Evolutionary conservation across 1,140 invertebrate genomes (phyloP), one percentile per base, ranked within the genome.

Genomic region (Chrysomallon squamiferum): DNA sequence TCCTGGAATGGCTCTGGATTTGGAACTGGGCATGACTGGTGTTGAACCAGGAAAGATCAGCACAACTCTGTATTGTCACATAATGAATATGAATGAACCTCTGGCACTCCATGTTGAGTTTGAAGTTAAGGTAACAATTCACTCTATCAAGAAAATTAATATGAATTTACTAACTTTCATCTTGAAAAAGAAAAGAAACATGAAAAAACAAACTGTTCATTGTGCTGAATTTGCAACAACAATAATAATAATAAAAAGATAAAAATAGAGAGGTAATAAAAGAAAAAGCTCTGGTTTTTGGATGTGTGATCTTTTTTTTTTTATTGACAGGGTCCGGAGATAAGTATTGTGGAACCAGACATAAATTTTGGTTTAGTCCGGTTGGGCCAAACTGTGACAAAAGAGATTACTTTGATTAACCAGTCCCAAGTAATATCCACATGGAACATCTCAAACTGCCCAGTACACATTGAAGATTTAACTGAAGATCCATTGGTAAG

Each of bases 11-110:
- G 78, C 75, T 18, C 75, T 81, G 73, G 77, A 83, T 50, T 69
- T 85, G 49, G 83, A 85, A 63, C 50, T 86, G 13, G 78, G 77
- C 41, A 68, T 86, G 13, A 84, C 82, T 22, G 84, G 84, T 13
- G 43, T 66, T 27, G 68, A 75, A 43, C 81, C 82, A 3, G 82
- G 84, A 0, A 77, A 78, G 50, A 75, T 85, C 50, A 72, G 72
- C 45, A 71, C 81, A 27, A 80, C 77, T 9, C 52, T 86, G 22
- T 73, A 68, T 49, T 86, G 85, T 66, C 75, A 80, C 62, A 77
- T 86, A 0, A 75, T 84, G 65, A 78, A 82, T 54, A 67, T 84
- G 56, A 77, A 79, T 6, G 78, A 85, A 52, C 84, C 84, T 1
- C 61, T 86, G 11, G 74, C 74, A 59, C 69, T 85, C 18, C 77